Conservation (phyloP, 2,797 vertebrate genomes). For the Pachyuromys duprasi region DNA sequence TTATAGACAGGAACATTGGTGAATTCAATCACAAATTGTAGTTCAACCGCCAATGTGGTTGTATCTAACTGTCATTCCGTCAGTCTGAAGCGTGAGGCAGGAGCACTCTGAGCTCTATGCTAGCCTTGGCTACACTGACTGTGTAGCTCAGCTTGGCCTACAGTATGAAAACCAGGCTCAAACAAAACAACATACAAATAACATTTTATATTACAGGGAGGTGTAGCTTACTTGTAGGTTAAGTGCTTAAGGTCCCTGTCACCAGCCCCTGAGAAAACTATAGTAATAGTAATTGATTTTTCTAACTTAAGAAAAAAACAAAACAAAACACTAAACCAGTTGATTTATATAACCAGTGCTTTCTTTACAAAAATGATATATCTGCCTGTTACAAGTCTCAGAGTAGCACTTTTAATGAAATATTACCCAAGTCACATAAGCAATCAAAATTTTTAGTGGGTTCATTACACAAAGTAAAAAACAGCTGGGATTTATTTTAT, state of each 20-base stretch:
- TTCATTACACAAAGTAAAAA: conserved; percentile 42
- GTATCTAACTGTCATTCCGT: not conserved
- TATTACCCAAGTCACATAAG: conserved; percentile 11
- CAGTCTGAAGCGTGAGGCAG: not conserved
- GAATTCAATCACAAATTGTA: conserved; percentile 39
- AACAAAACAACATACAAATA: not conserved
- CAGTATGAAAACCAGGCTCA: not conserved
- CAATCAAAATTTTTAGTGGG: conserved; percentile 57
- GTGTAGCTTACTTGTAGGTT: not conserved
- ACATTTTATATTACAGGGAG: not conserved
- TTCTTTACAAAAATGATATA: conserved; percentile 39
- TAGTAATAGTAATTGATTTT: not conserved
- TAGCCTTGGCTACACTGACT: not conserved
- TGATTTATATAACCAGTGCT: conserved; percentile 28
- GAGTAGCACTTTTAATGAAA: conserved; percentile 43
- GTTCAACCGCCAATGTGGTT: not conserved
- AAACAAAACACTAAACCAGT: not conserved
- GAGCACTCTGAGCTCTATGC: not conserved
- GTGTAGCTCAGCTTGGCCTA: not conserved
- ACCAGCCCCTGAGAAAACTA: not conserved
- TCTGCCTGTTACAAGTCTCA: conserved; percentile 51
- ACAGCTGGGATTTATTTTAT: conserved; percentile 35
- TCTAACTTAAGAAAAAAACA: conserved; percentile 21
- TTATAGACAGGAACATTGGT: conserved; percentile 6
- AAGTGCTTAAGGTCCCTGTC: not conserved